Conservation (phyloP, 2,113 vertebrate genomes). For the Sakesphorus luctuosus region DNA sequence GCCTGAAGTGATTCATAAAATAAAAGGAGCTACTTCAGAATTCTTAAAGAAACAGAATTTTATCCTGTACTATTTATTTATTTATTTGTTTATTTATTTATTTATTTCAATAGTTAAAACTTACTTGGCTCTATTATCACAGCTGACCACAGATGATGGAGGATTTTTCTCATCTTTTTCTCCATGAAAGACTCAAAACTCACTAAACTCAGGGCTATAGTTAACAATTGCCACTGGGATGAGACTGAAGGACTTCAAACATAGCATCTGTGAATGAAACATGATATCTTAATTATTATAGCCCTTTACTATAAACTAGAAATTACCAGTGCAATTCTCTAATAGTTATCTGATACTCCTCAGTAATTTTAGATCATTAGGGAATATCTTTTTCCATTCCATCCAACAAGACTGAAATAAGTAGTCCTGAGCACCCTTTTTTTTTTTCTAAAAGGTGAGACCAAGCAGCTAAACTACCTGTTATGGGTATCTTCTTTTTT, state of each 20-base stretch:
- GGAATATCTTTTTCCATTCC: background rate
- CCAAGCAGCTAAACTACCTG: background rate
- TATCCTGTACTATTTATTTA: background rate
- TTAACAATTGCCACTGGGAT: background rate
- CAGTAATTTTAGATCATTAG: conserved; percentile 5
- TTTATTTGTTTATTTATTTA: no score
- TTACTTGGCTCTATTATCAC: background rate
- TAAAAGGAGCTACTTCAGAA: background rate
- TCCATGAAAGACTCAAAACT: background rate
- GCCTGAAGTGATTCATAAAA: background rate
- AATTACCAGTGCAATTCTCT: background rate
- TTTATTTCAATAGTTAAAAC: background rate
- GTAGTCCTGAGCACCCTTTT: background rate
- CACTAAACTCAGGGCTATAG: background rate
- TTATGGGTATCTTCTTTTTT: background rate
- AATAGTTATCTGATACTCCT: background rate
- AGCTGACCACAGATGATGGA: background rate
- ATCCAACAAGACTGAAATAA: background rate
- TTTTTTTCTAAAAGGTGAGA: background rate
- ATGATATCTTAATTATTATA: conserved; percentile 32
- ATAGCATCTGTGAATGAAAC: background rate
- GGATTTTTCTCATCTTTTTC: background rate
- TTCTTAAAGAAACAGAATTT: background rate
- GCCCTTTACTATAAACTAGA: conserved; percentile 9
- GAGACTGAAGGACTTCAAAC: conserved; percentile 13